Evolutionary conservation across 37 sponge, comb jelly and placozoan species (phyloP).

Genomic region (Mnemiopsis leidyi): DNA sequence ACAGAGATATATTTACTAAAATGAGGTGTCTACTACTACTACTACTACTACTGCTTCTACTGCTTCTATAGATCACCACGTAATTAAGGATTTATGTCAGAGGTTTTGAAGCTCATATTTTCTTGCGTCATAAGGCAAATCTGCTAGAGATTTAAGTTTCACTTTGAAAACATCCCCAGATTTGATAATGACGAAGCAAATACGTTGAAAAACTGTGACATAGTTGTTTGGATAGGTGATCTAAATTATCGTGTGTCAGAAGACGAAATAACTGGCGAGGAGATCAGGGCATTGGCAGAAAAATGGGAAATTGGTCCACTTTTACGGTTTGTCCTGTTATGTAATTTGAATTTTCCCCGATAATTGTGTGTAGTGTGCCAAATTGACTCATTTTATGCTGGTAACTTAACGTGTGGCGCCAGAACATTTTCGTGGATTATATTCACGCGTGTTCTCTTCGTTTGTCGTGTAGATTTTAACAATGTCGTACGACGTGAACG

Average conservation of each 20-base stretch:
- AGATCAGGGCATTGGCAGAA: background rate
- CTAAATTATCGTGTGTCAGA: constrained; percentile 29
- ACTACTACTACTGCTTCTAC: too few species aligned
- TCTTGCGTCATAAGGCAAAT: too few species aligned
- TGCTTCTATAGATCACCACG: too few species aligned
- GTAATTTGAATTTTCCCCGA: too few species aligned
- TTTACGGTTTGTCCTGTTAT: constrained; percentile 17
- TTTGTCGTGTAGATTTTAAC: background rate
- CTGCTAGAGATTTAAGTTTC: too few species aligned
- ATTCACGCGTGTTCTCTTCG: background rate
- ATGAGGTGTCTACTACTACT: too few species aligned
- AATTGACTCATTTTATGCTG: too few species aligned
- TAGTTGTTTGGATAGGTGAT: constrained; percentile 42
- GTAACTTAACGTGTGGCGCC: background rate
- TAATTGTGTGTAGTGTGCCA: background rate
- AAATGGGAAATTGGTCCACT: constrained; percentile 31
- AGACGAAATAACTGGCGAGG: constrained; percentile 29
- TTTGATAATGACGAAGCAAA: constrained; percentile 47
- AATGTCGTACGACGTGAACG: too few species aligned
- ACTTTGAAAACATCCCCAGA: too few species aligned
- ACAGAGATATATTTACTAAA: constrained; percentile 34
- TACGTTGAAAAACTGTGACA: constrained; percentile 1
- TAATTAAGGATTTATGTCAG: too few species aligned
- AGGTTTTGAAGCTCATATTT: too few species aligned
- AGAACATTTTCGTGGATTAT: background rate